Evolutionary conservation across 2,888 invertebrate genomes (phyloP).

Genomic region (Nineta flava): DNA sequence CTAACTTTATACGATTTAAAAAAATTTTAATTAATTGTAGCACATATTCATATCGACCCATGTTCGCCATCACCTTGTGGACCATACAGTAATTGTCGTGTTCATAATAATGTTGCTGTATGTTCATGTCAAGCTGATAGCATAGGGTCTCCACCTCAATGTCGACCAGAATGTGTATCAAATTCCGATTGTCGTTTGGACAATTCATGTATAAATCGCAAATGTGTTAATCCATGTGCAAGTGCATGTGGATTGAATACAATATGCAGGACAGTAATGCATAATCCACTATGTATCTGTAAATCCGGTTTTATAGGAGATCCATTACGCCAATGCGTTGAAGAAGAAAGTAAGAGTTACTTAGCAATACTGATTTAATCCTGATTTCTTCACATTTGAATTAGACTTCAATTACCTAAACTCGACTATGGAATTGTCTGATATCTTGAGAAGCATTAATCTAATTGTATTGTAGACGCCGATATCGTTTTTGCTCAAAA

Average conservation of each 20-base stretch:
- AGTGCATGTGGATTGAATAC: conserved; percentile 64
- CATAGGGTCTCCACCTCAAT: conserved; percentile 58
- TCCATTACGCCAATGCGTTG: conserved; percentile 55
- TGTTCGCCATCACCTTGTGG: conserved; percentile 68
- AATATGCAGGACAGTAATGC: conserved; percentile 61
- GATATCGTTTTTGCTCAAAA: too few species aligned
- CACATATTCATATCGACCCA: conserved; percentile 38
- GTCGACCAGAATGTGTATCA: conserved; percentile 62
- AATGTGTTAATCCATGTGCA: conserved; percentile 61
- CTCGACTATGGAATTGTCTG: background rate
- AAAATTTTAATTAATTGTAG: conserved; percentile 16
- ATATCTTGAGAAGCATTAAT: background rate
- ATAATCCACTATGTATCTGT: conserved; percentile 67
- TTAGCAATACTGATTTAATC: background rate
- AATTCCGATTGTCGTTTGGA: conserved; percentile 62
- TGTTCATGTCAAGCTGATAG: conserved; percentile 60
- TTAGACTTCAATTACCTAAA: conserved; percentile 19
- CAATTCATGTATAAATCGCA: conserved; percentile 60
- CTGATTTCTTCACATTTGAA: conserved; percentile 15
- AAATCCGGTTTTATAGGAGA: conserved; percentile 52
- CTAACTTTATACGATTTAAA: background rate
- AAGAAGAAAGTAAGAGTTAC: conserved; percentile 41
- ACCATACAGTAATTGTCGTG: conserved; percentile 58
- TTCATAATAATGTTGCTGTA: conserved; percentile 52
- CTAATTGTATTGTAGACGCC: background rate